These are phyloP conservation scores for Malachius bipustulatus DNA, from an alignment of 2,888 invertebrate species.

Conservation along the genomic window DNA sequence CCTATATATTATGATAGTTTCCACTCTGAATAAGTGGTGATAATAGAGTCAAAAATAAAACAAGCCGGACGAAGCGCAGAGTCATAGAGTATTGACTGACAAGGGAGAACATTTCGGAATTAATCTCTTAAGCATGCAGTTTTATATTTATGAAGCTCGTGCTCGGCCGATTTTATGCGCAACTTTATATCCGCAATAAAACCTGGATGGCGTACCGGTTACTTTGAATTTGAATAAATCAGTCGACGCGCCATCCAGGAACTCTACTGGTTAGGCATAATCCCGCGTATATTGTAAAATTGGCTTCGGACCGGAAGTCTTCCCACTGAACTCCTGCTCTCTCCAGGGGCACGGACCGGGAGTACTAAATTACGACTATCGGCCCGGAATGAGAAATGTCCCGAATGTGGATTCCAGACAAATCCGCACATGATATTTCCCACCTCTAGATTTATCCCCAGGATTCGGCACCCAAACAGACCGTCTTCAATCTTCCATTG, in stretches of 20 bases:
- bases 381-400: constrained; percentile 27
- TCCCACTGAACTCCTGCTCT: constrained; percentile 24
- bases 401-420: constrained; percentile 28
- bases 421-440: constrained; percentile 32
- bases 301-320: constrained; percentile 22
- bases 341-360: constrained; percentile 20
- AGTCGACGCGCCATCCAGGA: background rate
- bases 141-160: background rate
- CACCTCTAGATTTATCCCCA: constrained; percentile 26
- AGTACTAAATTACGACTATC: constrained; percentile 26
- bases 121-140: too few species aligned
- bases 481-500: constrained; percentile 9
- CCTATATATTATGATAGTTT: too few species aligned
- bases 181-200: constrained; percentile 7
- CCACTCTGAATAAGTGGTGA: too few species aligned
- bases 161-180: background rate
- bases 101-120: too few species aligned
- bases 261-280: constrained; percentile 16
- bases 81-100: too few species aligned
- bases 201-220: constrained; percentile 12
- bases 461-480: constrained; percentile 17
- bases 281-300: constrained; percentile 24
- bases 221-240: constrained; percentile 11
- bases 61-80: too few species aligned
- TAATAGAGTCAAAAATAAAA: too few species aligned